These are phyloP conservation scores for Latrodectus geometricus DNA, from an alignment of 1,140 invertebrate genomes.

Conservation along the genomic window DNA sequence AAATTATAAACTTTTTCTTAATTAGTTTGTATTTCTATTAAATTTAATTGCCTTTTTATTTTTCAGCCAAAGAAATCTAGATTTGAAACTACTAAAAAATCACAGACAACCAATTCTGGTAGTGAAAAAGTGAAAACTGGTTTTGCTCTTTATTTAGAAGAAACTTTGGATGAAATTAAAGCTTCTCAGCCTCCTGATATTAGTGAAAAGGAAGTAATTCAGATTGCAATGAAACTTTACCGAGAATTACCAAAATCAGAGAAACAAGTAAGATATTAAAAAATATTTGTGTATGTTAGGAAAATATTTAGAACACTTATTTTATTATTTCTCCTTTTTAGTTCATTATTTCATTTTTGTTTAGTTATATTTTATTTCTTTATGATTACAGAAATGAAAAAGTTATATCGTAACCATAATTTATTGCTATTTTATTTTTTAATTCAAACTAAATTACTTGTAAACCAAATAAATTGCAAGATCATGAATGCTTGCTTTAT, in stretches of 20 bases:
- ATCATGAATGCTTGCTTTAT: too few relatives aligned
- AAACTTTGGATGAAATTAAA: slow-evolving; percentile 33
- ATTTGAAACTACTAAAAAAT: slow-evolving; percentile 14
- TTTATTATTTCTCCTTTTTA: too few relatives aligned
- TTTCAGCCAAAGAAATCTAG: slow-evolving; percentile 27
- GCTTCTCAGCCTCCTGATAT: slow-evolving; percentile 2
- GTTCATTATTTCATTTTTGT: too few relatives aligned
- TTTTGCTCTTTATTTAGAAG: slow-evolving; percentile 28
- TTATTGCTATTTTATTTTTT: too few relatives aligned
- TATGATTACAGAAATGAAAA: too few relatives aligned
- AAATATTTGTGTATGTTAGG: neutral
- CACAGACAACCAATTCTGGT: neutral
- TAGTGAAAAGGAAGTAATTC: slow-evolving; percentile 23
- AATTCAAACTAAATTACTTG: too few relatives aligned
- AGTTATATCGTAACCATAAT: too few relatives aligned
- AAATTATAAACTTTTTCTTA: neutral
- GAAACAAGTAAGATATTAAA: slow-evolving; percentile 27
- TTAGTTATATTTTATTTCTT: too few relatives aligned
- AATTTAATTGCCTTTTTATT: neutral
- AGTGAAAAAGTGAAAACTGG: slow-evolving; percentile 13
- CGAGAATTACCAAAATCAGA: slow-evolving; percentile 24
- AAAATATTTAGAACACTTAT: too few relatives aligned
- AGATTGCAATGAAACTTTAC: slow-evolving; percentile 18
- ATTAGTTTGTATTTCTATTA: too few relatives aligned
- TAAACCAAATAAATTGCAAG: too few relatives aligned